Base-by-base conservation (phyloP, 2,888 invertebrate species). In the Drepanosiphum platanoidis region DNA sequence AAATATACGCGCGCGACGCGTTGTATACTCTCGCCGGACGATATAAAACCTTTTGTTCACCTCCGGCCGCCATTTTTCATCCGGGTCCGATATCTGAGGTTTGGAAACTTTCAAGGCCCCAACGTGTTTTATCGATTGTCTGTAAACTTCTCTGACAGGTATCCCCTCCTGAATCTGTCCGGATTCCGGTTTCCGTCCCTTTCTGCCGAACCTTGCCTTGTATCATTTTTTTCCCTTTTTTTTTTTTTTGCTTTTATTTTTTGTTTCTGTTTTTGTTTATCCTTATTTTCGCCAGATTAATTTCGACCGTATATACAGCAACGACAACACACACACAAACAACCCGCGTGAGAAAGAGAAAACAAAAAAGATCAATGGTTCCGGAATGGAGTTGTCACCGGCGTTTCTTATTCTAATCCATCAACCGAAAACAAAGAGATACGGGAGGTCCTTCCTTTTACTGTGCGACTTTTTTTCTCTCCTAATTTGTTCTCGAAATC, bases 51-150 rank as follows among this genome's bases (percentile, higher is more conserved):
- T 61, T 61, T 74, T 64, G 72, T 83, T 36, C 27, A 32, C 32
- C 42, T 82, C 64, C 64, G 34, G 64, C 64, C 42, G 7, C 8
- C 32, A 42, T 46, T 83, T 66, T 75, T 83, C 42, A 66, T 46
- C 42, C 32, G 64, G 46, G 46, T 22, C 15, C 46, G 52, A 52
- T 74, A 74, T 74, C 58, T 36, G 34, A n/a, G 79, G 80, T 74
- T 66, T 30, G 42, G 36, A 66, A 83, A 83, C 46, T 83, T 83
- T 75, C 32, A 71, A 18, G 34, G 64, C 32, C 9, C n/a, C 34
- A 75, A 75, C 64, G 52, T 66, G 64, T 68, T 75, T n/a, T 83
- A 74, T 83, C 83, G 83, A 74, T 83, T 68, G 83, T 75, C 74
- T 22, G 64, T 52, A 74, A 74, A 83, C 74, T 83, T 75, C 46